Percentiles rank a stretch among this genome's conserved stretches.
phyloP scores from a whole-genome alignment of 30 jellyfish, hydroid and myxozoan genomes.

The Pseudorhiza aurosa region DNA sequence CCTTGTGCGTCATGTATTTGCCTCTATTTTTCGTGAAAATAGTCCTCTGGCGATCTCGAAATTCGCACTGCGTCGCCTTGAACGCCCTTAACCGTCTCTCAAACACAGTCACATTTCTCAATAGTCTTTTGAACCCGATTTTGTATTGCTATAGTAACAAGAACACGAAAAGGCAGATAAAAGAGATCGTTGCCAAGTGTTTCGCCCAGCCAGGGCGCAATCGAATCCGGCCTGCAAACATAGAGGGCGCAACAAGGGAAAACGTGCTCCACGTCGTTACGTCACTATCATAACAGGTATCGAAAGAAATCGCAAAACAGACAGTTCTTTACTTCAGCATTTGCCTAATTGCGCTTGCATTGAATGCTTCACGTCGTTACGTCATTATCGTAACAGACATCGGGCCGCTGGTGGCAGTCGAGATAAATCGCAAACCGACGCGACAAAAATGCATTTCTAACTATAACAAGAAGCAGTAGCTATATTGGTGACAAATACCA shows the following conservation, averaged over 20 bases:
- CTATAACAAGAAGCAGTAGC: too few relatives aligned
- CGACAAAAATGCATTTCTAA: too few relatives aligned
- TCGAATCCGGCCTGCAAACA: neutral
- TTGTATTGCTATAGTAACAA: slow-evolving; percentile 35
- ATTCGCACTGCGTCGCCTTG: slow-evolving; percentile 22
- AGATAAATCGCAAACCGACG: too few relatives aligned
- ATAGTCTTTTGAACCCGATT: slow-evolving; percentile 53
- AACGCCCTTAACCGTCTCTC: slow-evolving; percentile 54
- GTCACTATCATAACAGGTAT: neutral
- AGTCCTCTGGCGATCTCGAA: slow-evolving; percentile 39
- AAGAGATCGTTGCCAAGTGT: neutral
- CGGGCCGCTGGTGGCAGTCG: too few relatives aligned
- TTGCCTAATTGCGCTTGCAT: too few relatives aligned
- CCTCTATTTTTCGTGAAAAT: slow-evolving; percentile 60
- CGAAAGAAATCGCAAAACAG: too few relatives aligned
- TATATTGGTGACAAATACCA: too few relatives aligned
- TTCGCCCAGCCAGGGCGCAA: neutral
- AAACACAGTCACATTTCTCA: slow-evolving; percentile 55
- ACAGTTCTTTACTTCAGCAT: too few relatives aligned
- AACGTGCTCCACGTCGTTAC: neutral
- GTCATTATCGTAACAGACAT: neutral
- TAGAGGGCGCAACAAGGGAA: neutral
- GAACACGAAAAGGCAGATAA: slow-evolving; percentile 4
- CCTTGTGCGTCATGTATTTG: slow-evolving; percentile 60
- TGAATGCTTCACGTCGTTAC: neutral